phyloP scores from a whole-genome alignment of 2,888 invertebrate genomes.

The Mesoligia furuncula region DNA sequence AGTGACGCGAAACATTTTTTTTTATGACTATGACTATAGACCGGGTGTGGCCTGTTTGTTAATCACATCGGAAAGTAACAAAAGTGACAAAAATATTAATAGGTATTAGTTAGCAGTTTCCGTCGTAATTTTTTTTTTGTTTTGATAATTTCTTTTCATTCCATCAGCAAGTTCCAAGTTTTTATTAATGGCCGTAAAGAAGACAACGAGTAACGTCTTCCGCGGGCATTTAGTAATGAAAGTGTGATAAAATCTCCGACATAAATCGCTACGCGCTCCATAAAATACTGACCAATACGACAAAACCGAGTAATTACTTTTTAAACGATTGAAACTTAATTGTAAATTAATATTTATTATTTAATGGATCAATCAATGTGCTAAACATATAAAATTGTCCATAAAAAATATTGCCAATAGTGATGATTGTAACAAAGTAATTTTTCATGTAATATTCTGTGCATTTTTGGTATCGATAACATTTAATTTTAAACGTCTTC shows the following conservation, averaged over 20 bases:
- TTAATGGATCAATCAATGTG: too few relatives aligned
- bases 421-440: not conserved
- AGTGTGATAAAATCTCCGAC: not conserved
- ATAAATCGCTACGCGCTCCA: not conserved
- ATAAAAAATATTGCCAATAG: not conserved
- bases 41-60: slow-evolving; percentile 4
- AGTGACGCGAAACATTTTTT: not conserved
- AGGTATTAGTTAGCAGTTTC: not conserved
- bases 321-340: not conserved
- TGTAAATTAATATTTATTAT: not conserved
- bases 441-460: not conserved
- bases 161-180: not conserved
- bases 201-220: not conserved
- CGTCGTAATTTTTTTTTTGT: not conserved
- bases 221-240: not conserved
- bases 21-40: not conserved
- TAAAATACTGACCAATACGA: not conserved
- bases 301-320: not conserved
- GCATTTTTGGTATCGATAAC: slow-evolving; percentile 14
- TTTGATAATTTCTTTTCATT: not conserved
- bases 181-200: not conserved
- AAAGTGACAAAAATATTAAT: not conserved
- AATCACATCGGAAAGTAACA: slow-evolving; percentile 5
- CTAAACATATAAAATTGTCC: not conserved
- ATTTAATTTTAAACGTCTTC: not conserved